A percentile compares a stretch with the other conserved stretches of the same genome.
These are phyloP conservation scores for Okamejei kenojei DNA, from an alignment of 2,797 vertebrate genomes.

Conservation along the genomic window DNA sequence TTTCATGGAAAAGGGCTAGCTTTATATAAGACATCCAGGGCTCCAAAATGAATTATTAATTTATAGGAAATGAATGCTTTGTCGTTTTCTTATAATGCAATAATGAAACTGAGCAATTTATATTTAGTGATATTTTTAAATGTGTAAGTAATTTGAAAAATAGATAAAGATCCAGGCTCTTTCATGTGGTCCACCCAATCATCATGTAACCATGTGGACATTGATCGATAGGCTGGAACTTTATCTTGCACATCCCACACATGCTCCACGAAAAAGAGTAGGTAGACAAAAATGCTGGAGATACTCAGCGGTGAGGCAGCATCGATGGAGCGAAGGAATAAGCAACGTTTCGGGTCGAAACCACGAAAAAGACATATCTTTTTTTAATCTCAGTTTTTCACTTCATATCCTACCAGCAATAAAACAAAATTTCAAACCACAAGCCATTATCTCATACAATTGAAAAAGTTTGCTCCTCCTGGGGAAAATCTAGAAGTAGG, in stretches of 20 bases:
- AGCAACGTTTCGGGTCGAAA: no score
- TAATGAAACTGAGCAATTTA: slow-evolving; percentile 1
- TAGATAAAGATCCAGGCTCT: not conserved
- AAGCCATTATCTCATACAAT: not conserved
- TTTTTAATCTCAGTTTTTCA: not conserved
- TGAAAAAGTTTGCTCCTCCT: no score
- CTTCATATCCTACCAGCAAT: not conserved
- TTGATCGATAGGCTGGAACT: not conserved
- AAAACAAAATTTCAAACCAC: not conserved
- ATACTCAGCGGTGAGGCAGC: no score
- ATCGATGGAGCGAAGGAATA: no score
- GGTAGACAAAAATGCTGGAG: no score
- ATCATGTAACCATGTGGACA: not conserved
- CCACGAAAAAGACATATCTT: not conserved
- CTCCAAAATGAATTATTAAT: not conserved
- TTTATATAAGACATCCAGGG: not conserved
- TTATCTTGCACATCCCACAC: not conserved
- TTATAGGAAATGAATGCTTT: not conserved
- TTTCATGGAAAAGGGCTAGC: not conserved
- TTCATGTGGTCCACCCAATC: not conserved
- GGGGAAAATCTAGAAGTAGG: no score
- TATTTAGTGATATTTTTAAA: not conserved
- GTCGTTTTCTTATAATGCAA: not conserved
- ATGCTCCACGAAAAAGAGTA: not conserved
- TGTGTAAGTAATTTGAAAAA: not conserved